Conservation (phyloP, 1,140 invertebrate species). For the Oreohelix idahoensis region DNA sequence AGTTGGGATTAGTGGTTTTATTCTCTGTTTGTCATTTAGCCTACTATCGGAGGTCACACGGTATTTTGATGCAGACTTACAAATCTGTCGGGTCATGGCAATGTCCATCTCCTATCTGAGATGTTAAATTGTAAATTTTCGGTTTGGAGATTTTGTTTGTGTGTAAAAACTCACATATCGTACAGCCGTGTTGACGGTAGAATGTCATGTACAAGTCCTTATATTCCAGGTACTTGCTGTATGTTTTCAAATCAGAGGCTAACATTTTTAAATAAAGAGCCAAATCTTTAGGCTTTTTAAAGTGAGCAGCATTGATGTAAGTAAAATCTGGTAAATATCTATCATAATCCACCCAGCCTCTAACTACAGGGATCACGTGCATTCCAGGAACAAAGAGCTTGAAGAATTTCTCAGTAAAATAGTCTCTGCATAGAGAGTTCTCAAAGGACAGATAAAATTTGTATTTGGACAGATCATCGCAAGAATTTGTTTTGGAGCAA, state of each 20-base stretch:
- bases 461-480: too few species aligned
- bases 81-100: background rate
- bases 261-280: conserved; percentile 21
- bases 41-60: too few species aligned
- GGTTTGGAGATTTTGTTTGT: background rate
- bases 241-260: conserved; percentile 17
- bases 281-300: too few species aligned
- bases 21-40: too few species aligned
- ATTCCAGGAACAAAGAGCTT: too few species aligned
- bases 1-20: too few species aligned
- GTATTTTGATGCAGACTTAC: too few species aligned
- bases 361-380: conserved; percentile 32
- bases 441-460: conserved; percentile 36
- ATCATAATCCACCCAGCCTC: conserved; percentile 10
- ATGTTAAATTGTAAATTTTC: background rate
- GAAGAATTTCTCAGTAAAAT: too few species aligned
- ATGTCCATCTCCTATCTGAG: background rate
- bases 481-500: background rate
- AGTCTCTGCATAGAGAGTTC: conserved; percentile 27
- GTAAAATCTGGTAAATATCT: conserved; percentile 21
- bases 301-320: too few species aligned
- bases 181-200: background rate
- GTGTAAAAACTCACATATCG: background rate
- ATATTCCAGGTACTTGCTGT: too few species aligned
- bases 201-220: background rate